Percentiles rank a stretch among this genome's conserved stretches.
Conservation (phyloP, 2,888 invertebrate genomes). For the Abrostola triplasia region DNA sequence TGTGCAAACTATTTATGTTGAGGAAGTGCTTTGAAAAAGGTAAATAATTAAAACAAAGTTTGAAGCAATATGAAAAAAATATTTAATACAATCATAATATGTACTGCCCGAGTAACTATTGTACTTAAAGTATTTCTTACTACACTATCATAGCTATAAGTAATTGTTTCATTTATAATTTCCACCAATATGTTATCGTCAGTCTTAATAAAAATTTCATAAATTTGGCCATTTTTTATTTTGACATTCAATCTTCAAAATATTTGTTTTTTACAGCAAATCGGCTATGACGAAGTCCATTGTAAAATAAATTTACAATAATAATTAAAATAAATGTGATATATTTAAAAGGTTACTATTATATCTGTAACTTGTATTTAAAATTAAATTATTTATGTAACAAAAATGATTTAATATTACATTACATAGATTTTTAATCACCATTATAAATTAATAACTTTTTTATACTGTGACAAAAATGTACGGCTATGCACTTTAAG, state of each 20-base stretch:
- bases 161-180: constrained; percentile 64
- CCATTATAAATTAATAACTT: constrained; percentile 15
- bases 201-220: constrained; percentile 67
- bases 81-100: constrained; percentile 74
- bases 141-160: constrained; percentile 57
- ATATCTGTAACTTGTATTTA: neutral
- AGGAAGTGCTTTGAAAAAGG: constrained; percentile 14
- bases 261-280: constrained; percentile 19
- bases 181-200: constrained; percentile 66
- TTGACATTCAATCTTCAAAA: constrained; percentile 7
- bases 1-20: too few relatives aligned
- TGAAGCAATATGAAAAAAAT: constrained; percentile 83
- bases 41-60: constrained; percentile 56
- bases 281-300: constrained; percentile 16
- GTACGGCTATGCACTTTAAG: constrained; percentile 45
- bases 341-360: neutral
- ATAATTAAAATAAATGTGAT: neutral
- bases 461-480: constrained; percentile 30
- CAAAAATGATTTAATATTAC: constrained; percentile 13
- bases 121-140: constrained; percentile 77
- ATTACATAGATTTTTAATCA: constrained; percentile 11
- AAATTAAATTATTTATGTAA: constrained; percentile 4
- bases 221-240: constrained; percentile 55
- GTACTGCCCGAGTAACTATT: constrained; percentile 83
- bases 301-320: neutral